Conservation (phyloP, 2,113 vertebrate species). For the Pluvianellus socialis region DNA sequence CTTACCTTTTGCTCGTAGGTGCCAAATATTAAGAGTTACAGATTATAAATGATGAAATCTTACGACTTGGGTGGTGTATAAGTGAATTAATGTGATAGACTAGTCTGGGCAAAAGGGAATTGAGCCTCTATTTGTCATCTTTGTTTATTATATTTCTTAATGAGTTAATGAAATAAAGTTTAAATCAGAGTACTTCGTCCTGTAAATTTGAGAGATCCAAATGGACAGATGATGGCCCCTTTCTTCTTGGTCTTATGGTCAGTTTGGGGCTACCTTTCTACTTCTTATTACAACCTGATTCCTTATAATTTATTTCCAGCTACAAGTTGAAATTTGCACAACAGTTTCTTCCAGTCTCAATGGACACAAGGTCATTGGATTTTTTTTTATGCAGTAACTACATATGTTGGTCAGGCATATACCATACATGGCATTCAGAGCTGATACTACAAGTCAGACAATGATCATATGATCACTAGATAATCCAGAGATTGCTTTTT, state of each 20-base stretch:
- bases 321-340: neutral
- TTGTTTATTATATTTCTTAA: neutral
- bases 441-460: neutral
- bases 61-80: neutral
- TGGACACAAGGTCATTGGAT: neutral
- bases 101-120: neutral
- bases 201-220: neutral
- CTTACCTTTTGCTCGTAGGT: neutral
- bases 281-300: neutral
- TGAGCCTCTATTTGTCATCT: neutral
- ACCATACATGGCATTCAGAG: neutral
- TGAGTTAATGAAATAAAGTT: neutral
- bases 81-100: neutral
- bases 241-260: neutral
- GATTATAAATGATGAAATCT: neutral
- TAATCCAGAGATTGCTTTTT: neutral
- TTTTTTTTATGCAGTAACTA: neutral
- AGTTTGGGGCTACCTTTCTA: neutral
- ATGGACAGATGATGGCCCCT: neutral
- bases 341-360: neutral
- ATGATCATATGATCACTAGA: neutral
- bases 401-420: neutral
- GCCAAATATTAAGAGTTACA: neutral
- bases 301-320: neutral
- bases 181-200: neutral